These are phyloP conservation scores for Melieria crassipennis DNA, from an alignment of 2,888 invertebrate genomes.

Conservation along the genomic window DNA sequence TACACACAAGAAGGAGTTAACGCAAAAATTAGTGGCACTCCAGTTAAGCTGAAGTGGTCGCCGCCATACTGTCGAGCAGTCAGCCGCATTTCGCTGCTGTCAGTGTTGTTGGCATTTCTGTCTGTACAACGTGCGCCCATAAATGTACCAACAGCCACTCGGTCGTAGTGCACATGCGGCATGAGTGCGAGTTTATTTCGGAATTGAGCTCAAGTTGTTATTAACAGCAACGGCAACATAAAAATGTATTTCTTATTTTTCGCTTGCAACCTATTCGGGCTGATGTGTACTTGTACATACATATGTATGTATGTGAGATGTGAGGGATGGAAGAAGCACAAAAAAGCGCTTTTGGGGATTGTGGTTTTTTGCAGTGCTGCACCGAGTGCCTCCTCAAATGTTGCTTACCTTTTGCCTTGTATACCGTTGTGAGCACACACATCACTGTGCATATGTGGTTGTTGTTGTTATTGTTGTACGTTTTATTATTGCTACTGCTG, in stretches of 20 bases:
- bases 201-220: constrained; percentile 43
- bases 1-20: constrained; percentile 25
- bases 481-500: constrained; percentile 23
- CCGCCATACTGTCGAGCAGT: background rate
- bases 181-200: constrained; percentile 6
- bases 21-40: constrained; percentile 30
- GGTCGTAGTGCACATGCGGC: background rate
- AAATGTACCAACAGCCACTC: background rate
- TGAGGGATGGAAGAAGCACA: background rate
- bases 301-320: background rate
- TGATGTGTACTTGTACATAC: background rate
- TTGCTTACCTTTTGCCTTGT: constrained; percentile 52
- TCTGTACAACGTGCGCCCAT: too few species aligned
- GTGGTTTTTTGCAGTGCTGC: background rate
- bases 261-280: background rate
- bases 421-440: constrained; percentile 48
- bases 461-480: constrained; percentile 36
- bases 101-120: background rate
- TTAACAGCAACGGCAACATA: constrained; percentile 32
- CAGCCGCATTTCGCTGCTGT: constrained; percentile 9
- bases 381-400: background rate
- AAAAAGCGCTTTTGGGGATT: background rate
- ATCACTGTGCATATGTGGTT: constrained; percentile 45
- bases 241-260: constrained; percentile 4
- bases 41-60: background rate